phyloP scores from a whole-genome alignment of 2,888 invertebrate genomes.

The Leptopterna dolabrata region DNA sequence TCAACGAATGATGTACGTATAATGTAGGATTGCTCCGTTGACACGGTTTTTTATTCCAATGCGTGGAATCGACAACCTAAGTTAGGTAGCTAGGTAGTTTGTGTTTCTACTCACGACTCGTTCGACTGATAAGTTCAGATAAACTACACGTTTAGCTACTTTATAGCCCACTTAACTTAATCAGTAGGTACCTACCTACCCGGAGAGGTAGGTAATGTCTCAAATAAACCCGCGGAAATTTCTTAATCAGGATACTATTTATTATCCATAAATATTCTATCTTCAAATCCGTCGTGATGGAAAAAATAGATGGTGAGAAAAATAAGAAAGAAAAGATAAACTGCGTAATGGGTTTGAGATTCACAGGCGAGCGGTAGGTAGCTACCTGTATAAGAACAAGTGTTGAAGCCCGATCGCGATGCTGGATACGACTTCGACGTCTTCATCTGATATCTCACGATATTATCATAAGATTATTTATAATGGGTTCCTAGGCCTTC shows the following conservation, averaged over 20 bases:
- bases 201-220: neutral
- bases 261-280: neutral
- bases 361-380: slow-evolving; percentile 13
- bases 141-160: neutral
- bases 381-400: neutral
- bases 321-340: neutral
- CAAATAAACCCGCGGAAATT: neutral
- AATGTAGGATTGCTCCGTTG: no score
- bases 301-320: neutral
- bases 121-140: neutral
- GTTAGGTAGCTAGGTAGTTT: neutral
- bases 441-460: slow-evolving; percentile 47
- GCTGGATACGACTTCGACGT: slow-evolving; percentile 18
- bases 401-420: slow-evolving; percentile 29
- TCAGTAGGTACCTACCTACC: neutral
- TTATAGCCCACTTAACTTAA: neutral
- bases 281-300: neutral
- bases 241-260: neutral
- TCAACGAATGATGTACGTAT: no score
- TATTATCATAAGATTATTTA: slow-evolving; percentile 41
- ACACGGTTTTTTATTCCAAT: no score
- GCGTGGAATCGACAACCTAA: no score
- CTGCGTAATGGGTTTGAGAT: neutral
- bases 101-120: neutral
- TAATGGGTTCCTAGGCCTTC: slow-evolving; percentile 19